These are phyloP conservation scores for Tipula helvola DNA, from an alignment of 2,888 invertebrate species.

Conservation along the genomic window DNA sequence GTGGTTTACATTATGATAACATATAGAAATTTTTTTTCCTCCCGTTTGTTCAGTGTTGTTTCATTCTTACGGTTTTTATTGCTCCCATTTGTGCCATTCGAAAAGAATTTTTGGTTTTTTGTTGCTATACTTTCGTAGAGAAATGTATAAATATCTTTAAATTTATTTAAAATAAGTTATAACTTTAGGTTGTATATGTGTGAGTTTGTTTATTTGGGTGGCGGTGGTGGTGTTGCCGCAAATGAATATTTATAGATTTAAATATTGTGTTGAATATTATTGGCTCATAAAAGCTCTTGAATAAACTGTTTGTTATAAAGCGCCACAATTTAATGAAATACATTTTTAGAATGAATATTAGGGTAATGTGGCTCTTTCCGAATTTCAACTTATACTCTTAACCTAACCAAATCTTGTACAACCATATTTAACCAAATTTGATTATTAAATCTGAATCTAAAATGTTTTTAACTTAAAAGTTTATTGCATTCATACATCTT, in stretches of 20 bases:
- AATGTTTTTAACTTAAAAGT: too few relatives aligned
- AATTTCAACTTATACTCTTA: too few relatives aligned
- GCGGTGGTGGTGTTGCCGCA: not conserved
- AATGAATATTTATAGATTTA: not conserved
- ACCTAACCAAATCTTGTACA: too few relatives aligned
- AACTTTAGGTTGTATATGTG: not conserved
- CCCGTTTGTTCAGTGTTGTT: not conserved
- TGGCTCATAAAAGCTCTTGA: not conserved
- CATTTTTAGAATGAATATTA: too few relatives aligned
- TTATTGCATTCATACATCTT: too few relatives aligned
- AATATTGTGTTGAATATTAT: not conserved
- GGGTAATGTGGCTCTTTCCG: too few relatives aligned
- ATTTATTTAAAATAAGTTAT: not conserved
- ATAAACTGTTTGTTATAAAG: not conserved
- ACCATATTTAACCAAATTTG: too few relatives aligned
- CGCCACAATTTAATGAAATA: too few relatives aligned
- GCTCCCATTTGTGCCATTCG: not conserved
- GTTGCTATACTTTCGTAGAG: not conserved
- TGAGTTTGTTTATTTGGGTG: not conserved
- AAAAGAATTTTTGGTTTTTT: not conserved
- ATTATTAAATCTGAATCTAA: too few relatives aligned
- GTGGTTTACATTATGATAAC: not conserved
- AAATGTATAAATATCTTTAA: not conserved
- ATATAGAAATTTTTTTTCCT: not conserved
- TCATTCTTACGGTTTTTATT: not conserved